phyloP scores from a whole-genome alignment of 2,888 invertebrate species.

The Ornithoptera alexandrae region DNA sequence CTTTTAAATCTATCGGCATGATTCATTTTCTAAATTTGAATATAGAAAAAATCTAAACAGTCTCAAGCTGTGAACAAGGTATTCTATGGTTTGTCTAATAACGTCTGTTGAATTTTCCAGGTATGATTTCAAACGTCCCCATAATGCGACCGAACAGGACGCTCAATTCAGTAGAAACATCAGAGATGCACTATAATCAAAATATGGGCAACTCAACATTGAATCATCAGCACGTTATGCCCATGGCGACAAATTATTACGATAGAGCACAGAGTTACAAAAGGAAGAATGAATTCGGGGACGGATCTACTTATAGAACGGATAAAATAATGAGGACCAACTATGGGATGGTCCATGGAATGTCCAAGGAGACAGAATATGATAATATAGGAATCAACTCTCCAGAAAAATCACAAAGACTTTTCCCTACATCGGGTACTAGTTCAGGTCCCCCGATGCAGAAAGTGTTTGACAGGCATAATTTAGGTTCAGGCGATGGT shows the following conservation, averaged over 20 bases:
- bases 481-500: conserved; percentile 69
- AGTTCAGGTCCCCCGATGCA: conserved; percentile 54
- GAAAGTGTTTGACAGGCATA: conserved; percentile 67
- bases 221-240: conserved; percentile 54
- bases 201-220: conserved; percentile 49
- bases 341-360: conserved; percentile 60
- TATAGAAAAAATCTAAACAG: too few relatives aligned
- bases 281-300: conserved; percentile 68
- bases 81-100: background rate
- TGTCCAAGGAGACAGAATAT: conserved; percentile 56
- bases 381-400: conserved; percentile 48
- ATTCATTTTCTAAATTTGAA: too few relatives aligned
- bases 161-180: conserved; percentile 65
- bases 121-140: conserved; percentile 61
- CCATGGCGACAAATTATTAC: conserved; percentile 63
- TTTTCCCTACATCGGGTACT: conserved; percentile 57
- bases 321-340: conserved; percentile 71
- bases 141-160: conserved; percentile 60
- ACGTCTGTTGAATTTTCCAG: conserved; percentile 47
- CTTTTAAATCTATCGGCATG: too few relatives aligned
- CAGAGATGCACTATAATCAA: conserved; percentile 65
- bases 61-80: background rate
- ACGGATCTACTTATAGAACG: conserved; percentile 60
- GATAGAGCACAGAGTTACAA: conserved; percentile 63
- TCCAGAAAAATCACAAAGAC: conserved; percentile 59